Conservation (phyloP, 2,888 invertebrate species). For the Candidula unifasciata region DNA sequence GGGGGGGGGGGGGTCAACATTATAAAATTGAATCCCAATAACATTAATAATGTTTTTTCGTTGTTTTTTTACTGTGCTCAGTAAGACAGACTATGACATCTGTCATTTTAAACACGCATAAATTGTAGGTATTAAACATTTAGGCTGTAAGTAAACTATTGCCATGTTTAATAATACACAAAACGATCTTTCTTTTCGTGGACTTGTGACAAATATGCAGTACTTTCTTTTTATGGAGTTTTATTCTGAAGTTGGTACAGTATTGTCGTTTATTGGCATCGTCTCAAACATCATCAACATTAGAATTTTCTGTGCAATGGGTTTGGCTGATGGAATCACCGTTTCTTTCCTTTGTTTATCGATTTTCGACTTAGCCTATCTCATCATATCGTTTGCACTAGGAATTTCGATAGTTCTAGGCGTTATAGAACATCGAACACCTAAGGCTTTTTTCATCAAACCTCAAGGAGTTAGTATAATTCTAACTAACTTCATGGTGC, state of each 20-base stretch:
- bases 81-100: no score
- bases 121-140: no score
- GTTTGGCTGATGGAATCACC: conserved; percentile 9
- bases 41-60: no score
- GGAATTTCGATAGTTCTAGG: neutral
- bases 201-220: neutral
- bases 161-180: neutral
- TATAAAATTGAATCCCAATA: no score
- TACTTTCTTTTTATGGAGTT: neutral
- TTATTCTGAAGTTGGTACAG: neutral
- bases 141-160: no score
- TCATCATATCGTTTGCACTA: neutral
- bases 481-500: neutral
- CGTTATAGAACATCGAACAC: neutral
- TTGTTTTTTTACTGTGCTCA: no score
- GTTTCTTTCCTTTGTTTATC: neutral
- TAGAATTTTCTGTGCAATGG: neutral
- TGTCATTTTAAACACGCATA: no score
- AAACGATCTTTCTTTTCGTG: neutral
- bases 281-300: no score
- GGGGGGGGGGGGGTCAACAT: no score
- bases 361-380: neutral
- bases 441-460: neutral
- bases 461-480: neutral
- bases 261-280: neutral